Evolutionary conservation across 2,888 invertebrate species (phyloP), one percentile per base, ranked within the genome.

Genomic region (Muschampia plurimacula): DNA sequence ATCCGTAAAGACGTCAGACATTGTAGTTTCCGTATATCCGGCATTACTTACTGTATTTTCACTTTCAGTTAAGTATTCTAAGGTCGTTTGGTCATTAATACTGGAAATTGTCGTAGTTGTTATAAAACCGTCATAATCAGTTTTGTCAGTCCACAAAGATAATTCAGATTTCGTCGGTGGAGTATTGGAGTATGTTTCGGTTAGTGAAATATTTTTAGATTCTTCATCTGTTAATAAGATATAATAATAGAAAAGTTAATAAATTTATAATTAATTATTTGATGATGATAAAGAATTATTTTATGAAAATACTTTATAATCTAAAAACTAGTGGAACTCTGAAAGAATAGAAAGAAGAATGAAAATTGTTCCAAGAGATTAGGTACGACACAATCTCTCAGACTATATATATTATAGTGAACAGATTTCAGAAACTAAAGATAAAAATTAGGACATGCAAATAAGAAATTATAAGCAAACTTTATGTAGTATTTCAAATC

Each of bases 191-290:
- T 86, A 80, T 84, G 85, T 89, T 89, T 92, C 93, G 80, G 92
- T 93, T 93, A 94, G 91, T 93, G 89, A 88, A 88, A 89, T 79
- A 91, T 87, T 85, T 90, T 89, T 91, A 90, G 89, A 88, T 86
- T 87, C 86, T 83, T 88, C 92, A 94, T 93, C 94, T 94, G 94
- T 94, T 94, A 93, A 93, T 92, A 79, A 89, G 91, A 92, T 83
- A 84, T 80, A 89, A 91, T 84, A 91, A 88, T 74, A 85, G 36
- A 85, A 68, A 64, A n/a, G 73, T 73, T 73, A 73, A 82, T 73
- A 57, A 68, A 64, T 65, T 49, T 64, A 67, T 49, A 44, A 44
- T 49, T 64, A 57, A 57, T 28, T 59, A 32, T 32, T 32, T 32
- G 32, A 46, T 63, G 44, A 66, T n/a, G 32, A 32, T 52, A 15